phyloP scores from a whole-genome alignment of 1,140 invertebrate genomes.

The Camponotus floridanus region DNA sequence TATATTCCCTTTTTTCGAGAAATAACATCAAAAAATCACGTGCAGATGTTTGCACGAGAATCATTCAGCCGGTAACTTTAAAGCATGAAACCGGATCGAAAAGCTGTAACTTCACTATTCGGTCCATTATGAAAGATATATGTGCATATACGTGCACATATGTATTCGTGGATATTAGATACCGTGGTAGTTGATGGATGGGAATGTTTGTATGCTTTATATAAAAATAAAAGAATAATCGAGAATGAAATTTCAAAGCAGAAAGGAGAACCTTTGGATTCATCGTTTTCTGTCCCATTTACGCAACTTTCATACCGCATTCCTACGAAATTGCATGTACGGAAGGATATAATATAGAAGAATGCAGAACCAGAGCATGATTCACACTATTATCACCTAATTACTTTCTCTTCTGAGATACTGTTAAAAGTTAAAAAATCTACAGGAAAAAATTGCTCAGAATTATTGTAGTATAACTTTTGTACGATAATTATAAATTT shows the following conservation, averaged over 20 bases:
- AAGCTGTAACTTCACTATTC: slow-evolving; percentile 19
- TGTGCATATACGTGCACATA: background rate
- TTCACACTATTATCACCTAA: slow-evolving; percentile 55
- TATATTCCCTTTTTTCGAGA: background rate
- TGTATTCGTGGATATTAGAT: slow-evolving; percentile 39
- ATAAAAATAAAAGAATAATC: slow-evolving; percentile 65
- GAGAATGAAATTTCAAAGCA: slow-evolving; percentile 50
- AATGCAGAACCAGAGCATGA: background rate
- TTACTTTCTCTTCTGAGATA: slow-evolving; percentile 8
- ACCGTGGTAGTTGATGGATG: slow-evolving; percentile 62
- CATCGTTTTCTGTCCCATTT: background rate
- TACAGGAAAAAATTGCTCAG: slow-evolving; percentile 9
- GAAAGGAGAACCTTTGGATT: background rate
- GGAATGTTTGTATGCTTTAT: slow-evolving; percentile 48
- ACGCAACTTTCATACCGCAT: background rate
- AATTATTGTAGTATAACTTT: slow-evolving; percentile 9
- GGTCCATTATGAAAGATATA: slow-evolving; percentile 22
- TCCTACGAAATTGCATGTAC: slow-evolving; percentile 54
- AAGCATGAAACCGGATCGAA: slow-evolving; percentile 21
- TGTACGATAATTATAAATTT: slow-evolving; percentile 56
- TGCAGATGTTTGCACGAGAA: slow-evolving; percentile 13
- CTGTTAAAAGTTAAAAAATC: background rate
- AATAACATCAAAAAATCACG: slow-evolving; percentile 22
- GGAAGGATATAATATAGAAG: slow-evolving; percentile 27
- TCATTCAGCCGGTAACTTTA: slow-evolving; percentile 16